Evolutionary conservation across 2,113 vertebrate genomes (phyloP), one percentile per base, ranked within the genome.

Genomic region (Zosterops japonicus): DNA sequence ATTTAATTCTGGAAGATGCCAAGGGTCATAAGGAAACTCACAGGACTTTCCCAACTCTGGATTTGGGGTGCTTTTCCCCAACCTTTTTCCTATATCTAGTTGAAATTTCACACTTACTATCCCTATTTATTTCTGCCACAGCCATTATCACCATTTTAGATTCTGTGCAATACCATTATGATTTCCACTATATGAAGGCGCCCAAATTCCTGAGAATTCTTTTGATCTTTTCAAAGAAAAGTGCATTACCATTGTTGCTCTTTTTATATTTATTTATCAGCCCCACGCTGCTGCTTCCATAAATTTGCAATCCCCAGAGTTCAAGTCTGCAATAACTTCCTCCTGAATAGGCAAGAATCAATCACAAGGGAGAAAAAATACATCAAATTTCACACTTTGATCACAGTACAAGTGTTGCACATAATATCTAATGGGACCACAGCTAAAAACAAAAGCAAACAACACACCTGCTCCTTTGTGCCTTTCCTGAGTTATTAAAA

Each of bases 161-260:
- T 35, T 28, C 44, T 2, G 1, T 24, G 53, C 27, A 64, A 16
- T 2, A 41, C 5, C 11, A 42, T 64, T 14, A 35, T 50, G 23
- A 79, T 35, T 76, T 50, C 52, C 10, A 8, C 24, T 33, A 47
- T 1, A 0, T 10, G 68, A 80, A 87, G 63, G 59, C 64, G 76
- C 22, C 6, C 47, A 35, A 22, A 86, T 36, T 64, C 59, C 90
- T 93, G 36, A 60, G 33, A 93, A 86, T 35, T 80, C 83, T 49
- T 86, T 59, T 85, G 25, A 42, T 67, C 14, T 87, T 64, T 55
- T 31, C 53, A n/a, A 52, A 91, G 35, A 33, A 60, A 68, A 19
- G 2, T 92, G 3, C 4, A 3, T 29, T 24, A 68, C 9, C 47
- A 59, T 2, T 8, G 1, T 7, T 70, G 14, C 1, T 57, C 3